Base-by-base conservation (phyloP, 2,888 invertebrate species). In the Elysia crispata region DNA sequence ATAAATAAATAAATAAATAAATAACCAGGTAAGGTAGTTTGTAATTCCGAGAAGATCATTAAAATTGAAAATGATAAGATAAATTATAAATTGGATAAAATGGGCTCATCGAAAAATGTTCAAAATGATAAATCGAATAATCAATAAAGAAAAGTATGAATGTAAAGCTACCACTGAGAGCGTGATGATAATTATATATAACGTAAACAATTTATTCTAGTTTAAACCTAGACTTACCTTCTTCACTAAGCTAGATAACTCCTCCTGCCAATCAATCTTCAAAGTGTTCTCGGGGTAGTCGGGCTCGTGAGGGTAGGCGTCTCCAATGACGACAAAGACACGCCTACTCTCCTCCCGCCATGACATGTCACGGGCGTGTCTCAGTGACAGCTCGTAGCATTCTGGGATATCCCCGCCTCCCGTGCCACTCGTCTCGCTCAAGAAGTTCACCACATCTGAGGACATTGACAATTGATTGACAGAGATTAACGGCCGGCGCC, bases 301-400 rank as follows among this genome's bases (percentile, higher is more conserved):
- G 20, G 87, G 82, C 28, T 85, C 87, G 70, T 91, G 91, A 5
- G 91, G 90, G 25, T 83, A 83, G 49, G 89, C 87, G 78, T 91
- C 91, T 3, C 90, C 90, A 76, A 91, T 90, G 85, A 91, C 85
- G 5, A 91, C 88, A 54, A 91, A 83, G 31, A 89, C 86, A 69
- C 87, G 84, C n/a, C 82, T 66, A 0, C 85, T 82, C 76, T 88
- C 89, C 25, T 84, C 77, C 66, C 84, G 82, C 91, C 91, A 91
- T 80, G 88, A 87, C n/a, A 91, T 83, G 23, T 85, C 82, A 41
- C 87, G 76, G 3, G 87, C 87, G 81, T 88, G 78, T 28, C 85
- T 82, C 54, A 91, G 84, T 1, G 89, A 86, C 66, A 89, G 85
- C 80, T 91, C 91, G 80, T 91, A 91, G 76, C 90, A 90, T 80